These are phyloP conservation scores for Cynaeus angustus DNA, from an alignment of 2,888 invertebrate species.

Conservation along the genomic window DNA sequence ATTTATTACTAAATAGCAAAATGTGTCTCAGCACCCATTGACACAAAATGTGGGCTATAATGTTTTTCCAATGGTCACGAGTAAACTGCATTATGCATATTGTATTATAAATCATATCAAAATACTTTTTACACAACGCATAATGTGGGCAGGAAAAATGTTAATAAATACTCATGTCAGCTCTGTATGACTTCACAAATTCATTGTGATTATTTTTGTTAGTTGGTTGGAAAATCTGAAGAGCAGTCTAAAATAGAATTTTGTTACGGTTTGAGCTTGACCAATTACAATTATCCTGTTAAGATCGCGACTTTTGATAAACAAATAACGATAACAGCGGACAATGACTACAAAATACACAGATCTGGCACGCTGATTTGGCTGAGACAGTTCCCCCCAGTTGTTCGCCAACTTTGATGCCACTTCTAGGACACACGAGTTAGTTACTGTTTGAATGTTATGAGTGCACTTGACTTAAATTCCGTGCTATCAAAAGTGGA, in stretches of 20 bases:
- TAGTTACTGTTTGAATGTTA: constrained; percentile 51
- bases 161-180: no score
- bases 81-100: neutral
- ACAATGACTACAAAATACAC: constrained; percentile 34
- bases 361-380: constrained; percentile 61
- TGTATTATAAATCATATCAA: neutral
- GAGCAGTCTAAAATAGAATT: no score
- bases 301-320: neutral
- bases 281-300: no score
- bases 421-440: constrained; percentile 54
- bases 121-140: neutral
- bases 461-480: constrained; percentile 44
- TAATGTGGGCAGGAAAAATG: neutral
- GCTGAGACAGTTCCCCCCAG: constrained; percentile 53
- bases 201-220: no score
- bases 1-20: no score
- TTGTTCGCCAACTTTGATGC: constrained; percentile 55
- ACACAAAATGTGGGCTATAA: neutral
- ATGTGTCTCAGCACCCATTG: neutral
- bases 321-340: neutral
- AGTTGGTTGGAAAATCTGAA: no score
- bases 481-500: constrained; percentile 26
- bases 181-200: no score
- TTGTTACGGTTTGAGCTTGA: no score
- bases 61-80: no score